Conservation (phyloP, 1,140 invertebrate species). For the Platorchestia sp. region DNA sequence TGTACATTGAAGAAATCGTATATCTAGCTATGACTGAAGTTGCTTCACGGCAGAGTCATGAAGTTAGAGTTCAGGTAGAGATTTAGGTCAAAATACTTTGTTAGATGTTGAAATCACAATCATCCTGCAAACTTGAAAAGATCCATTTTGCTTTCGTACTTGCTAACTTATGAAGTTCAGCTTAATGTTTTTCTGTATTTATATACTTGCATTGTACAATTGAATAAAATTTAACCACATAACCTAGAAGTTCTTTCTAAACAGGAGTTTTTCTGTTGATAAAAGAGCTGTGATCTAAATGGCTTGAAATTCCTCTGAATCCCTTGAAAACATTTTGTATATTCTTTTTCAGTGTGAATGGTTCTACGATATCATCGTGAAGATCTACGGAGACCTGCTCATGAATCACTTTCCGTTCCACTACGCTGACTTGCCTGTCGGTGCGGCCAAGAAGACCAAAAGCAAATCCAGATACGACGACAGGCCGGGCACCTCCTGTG, state of each 20-base stretch:
- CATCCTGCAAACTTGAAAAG: too few species aligned
- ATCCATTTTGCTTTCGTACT: too few species aligned
- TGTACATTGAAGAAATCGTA: too few species aligned
- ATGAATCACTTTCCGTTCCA: background rate
- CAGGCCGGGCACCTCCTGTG: background rate
- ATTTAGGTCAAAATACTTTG: too few species aligned
- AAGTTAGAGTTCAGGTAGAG: too few species aligned
- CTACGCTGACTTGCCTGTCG: background rate
- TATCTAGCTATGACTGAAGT: too few species aligned
- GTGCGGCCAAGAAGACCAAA: background rate
- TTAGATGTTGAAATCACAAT: too few species aligned
- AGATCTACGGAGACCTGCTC: background rate
- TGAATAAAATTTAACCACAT: background rate
- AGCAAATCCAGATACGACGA: background rate
- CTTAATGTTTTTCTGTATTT: too few species aligned
- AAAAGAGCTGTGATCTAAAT: background rate
- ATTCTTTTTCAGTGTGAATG: conserved; percentile 22
- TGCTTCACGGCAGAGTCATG: too few species aligned
- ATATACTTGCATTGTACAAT: too few species aligned
- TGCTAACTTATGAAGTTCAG: too few species aligned
- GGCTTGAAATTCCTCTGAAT: background rate
- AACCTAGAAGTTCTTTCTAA: background rate
- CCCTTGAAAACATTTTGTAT: background rate
- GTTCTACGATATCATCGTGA: background rate
- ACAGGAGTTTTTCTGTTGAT: background rate